Evolutionary conservation across 2,888 invertebrate genomes (phyloP).

Genomic region (Xanthia icteritia): DNA sequence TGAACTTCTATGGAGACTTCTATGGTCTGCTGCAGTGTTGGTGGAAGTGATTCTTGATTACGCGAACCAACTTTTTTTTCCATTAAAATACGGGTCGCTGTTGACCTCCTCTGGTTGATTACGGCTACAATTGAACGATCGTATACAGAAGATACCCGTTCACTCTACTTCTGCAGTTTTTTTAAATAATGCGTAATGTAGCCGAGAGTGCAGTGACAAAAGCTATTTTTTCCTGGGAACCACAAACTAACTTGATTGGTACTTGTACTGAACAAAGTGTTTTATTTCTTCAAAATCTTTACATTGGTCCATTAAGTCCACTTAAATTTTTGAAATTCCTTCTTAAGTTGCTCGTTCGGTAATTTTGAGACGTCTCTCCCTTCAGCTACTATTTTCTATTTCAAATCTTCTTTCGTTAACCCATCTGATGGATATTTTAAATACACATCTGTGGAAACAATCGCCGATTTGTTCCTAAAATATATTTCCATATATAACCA

Average conservation of each 20-base stretch:
- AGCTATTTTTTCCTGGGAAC: no score
- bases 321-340: background rate
- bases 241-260: no score
- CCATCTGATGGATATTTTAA: background rate
- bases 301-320: background rate
- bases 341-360: background rate
- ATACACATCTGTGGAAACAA: background rate
- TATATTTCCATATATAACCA: slow-evolving; percentile 1
- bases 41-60: background rate
- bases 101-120: background rate
- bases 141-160: background rate
- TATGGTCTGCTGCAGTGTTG: no score
- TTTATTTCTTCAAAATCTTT: background rate
- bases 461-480: background rate
- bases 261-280: no score
- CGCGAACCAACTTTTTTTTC: background rate
- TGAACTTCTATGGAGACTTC: background rate
- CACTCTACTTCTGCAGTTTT: no score
- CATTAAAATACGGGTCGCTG: background rate
- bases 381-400: background rate
- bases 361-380: background rate
- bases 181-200: no score
- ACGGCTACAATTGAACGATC: no score
- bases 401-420: background rate
- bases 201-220: no score